A percentile compares a stretch with the other conserved stretches of the same genome.
Evolutionary conservation across 1,140 invertebrate genomes (phyloP).

Genomic region (Araneus ventricosus): DNA sequence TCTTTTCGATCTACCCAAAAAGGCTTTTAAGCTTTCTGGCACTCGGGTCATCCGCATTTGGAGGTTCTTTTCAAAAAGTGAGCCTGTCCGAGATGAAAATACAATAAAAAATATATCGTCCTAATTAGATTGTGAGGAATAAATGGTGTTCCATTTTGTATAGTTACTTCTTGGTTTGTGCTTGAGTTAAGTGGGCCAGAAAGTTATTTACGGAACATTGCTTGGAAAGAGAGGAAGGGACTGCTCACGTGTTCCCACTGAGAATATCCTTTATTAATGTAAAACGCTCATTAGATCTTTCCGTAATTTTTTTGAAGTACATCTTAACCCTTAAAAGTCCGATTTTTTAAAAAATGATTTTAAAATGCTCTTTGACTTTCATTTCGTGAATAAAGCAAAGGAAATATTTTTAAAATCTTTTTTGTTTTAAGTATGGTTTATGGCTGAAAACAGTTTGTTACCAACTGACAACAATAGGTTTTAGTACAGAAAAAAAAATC

Average conservation of each 20-base stretch:
- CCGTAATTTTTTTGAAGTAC: too few relatives aligned
- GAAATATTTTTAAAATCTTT: too few relatives aligned
- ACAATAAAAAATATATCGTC: not conserved
- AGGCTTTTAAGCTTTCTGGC: not conserved
- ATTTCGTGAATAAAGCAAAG: too few relatives aligned
- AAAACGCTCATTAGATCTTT: too few relatives aligned
- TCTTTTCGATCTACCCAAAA: not conserved
- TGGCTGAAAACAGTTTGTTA: too few relatives aligned
- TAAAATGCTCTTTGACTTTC: too few relatives aligned
- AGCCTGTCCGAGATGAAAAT: not conserved
- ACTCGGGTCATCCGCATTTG: not conserved
- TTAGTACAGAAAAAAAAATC: too few relatives aligned
- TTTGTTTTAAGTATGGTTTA: too few relatives aligned
- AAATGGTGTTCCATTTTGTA: not conserved
- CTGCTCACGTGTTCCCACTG: not conserved
- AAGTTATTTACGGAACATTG: not conserved
- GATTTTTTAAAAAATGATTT: too few relatives aligned
- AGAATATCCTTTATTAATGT: too few relatives aligned
- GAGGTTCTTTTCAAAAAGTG: not conserved
- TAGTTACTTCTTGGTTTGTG: not conserved
- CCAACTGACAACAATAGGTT: too few relatives aligned
- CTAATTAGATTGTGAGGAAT: constrained; percentile 4
- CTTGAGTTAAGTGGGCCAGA: not conserved
- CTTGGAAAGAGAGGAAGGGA: not conserved
- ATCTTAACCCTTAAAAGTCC: too few relatives aligned